Evolutionary conservation across 2,888 invertebrate genomes (phyloP), one percentile per base, ranked within the genome.

Genomic region (Pristionchus entomophagus): DNA sequence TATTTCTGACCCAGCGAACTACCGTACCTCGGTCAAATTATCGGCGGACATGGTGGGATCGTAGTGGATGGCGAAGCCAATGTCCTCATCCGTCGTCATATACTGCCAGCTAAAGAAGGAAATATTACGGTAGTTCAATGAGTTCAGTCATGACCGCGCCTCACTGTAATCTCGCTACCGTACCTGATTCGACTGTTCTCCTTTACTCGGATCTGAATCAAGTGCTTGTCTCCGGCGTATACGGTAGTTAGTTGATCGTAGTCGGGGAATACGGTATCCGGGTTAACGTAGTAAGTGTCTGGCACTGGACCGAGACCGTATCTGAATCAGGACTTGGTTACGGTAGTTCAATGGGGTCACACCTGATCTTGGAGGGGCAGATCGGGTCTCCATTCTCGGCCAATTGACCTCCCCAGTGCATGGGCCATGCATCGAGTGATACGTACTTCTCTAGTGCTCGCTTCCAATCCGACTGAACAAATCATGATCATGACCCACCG

Each of bases 201-300:
- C 86, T 91, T 92, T 59, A 92, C 90, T 84, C 91, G 89, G 86
- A 93, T 88, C 83, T 92, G 92, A 78, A 93, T 91, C 53, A 93
- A 84, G 87, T 93, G 93, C 85, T 93, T 93, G 87, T 93, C 92
- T 51, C 93, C 93, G 14, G 93, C 92, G 87, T 93, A 93, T 2
- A 93, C 93, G 19, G 93, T 93, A 45, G 92, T 92, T 88, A 91
- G 87, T 83, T 91, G 91, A 86, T 93, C 92, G 88, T 92, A 93
- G 87, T 92, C 92, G 2, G 90, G 88, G 91, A 92, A 91, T 62
- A 91, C 92, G 32, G 86, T 88, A 38, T 88, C 87, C 38, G 89
- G 88, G 87, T 93, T 91, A 53, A 92, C 91, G 86, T 89, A 93
- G 87, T 91, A 93, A 51, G 88, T 88, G 84, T 92, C 92, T 12